Evolutionary conservation across 1,140 invertebrate species (phyloP).

Genomic region (Saccostrea echinata): DNA sequence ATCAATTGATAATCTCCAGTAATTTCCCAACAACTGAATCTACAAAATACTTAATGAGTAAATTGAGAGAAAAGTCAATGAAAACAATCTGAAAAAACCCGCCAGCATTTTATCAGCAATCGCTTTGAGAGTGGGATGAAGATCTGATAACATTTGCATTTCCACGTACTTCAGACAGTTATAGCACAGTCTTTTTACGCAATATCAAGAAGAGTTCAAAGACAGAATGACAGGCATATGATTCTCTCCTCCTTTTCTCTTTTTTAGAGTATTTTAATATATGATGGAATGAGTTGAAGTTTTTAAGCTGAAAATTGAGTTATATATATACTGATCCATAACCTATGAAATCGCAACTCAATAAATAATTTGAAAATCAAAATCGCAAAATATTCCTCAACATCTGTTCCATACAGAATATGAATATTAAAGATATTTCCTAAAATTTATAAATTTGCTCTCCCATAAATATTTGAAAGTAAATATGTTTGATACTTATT

Average conservation of each 20-base stretch:
- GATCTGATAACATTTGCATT: slow-evolving; percentile 17
- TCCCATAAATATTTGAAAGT: neutral
- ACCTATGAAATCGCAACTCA: no score
- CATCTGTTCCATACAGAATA: no score
- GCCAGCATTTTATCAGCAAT: neutral
- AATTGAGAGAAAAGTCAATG: slow-evolving; percentile 29
- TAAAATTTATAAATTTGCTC: no score
- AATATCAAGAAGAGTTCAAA: neutral
- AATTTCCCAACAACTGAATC: slow-evolving; percentile 4
- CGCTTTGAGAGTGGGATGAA: slow-evolving; percentile 19
- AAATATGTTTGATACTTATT: neutral
- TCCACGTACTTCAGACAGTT: neutral
- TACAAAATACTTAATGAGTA: slow-evolving; percentile 24
- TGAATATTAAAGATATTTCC: no score
- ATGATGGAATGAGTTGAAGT: no score
- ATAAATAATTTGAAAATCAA: no score
- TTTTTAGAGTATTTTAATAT: no score
- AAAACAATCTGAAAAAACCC: slow-evolving; percentile 16
- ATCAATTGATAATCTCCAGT: slow-evolving; percentile 16
- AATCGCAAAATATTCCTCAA: no score
- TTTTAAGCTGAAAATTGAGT: no score
- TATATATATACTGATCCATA: no score
- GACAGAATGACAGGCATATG: no score
- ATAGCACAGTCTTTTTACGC: neutral
- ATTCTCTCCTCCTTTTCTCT: no score